phyloP scores from a whole-genome alignment of 2,888 invertebrate genomes.

The Bellardia bayeri region DNA sequence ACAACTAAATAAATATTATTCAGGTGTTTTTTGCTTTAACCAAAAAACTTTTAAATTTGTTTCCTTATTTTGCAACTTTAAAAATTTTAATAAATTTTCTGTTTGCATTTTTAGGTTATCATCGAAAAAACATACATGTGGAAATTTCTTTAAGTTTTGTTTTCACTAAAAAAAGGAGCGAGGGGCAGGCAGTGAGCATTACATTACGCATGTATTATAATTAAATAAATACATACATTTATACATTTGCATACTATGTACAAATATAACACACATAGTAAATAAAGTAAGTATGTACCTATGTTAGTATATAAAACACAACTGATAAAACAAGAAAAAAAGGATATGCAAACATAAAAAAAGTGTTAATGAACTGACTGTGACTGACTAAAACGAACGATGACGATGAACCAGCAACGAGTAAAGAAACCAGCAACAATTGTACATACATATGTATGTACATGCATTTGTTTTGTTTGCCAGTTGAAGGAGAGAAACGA shows the following conservation, averaged over 20 bases:
- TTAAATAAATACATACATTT: not conserved
- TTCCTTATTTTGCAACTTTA: not conserved
- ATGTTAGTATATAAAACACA: not conserved
- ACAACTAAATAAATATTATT: too few relatives aligned
- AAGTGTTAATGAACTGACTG: conserved; percentile 69
- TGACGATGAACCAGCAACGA: conserved; percentile 35
- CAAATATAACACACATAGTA: too few relatives aligned
- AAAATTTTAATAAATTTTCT: not conserved
- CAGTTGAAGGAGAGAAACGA: not conserved
- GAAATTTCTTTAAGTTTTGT: not conserved
- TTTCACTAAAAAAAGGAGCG: not conserved
- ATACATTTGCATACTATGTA: not conserved
- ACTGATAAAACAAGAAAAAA: conserved; percentile 38
- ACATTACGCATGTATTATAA: not conserved
- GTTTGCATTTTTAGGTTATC: not conserved
- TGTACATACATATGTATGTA: not conserved
- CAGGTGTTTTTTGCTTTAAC: too few relatives aligned
- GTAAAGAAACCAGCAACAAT: conserved; percentile 7
- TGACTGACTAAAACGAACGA: conserved; percentile 4
- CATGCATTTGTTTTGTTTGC: not conserved
- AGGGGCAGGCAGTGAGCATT: not conserved
- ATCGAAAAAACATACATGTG: not conserved
- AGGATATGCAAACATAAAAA: conserved; percentile 30
- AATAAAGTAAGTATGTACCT: not conserved
- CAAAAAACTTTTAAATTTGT: too few relatives aligned